These are phyloP conservation scores for Nomada ferruginata DNA, from an alignment of 2,888 invertebrate genomes.

Conservation along the genomic window DNA sequence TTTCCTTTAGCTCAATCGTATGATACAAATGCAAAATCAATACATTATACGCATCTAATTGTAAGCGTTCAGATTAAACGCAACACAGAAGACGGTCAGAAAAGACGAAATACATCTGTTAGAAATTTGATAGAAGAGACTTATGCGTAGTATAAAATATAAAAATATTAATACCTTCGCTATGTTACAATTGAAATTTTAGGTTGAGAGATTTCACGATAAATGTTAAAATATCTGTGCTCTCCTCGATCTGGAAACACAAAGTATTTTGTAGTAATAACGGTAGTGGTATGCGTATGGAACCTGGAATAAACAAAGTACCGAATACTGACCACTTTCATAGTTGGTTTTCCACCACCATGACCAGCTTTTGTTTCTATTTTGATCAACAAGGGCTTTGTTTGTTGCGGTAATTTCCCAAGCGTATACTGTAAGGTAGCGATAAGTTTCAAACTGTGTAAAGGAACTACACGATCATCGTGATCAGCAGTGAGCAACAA, in stretches of 20 bases:
- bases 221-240: constrained; percentile 95
- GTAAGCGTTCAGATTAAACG: not conserved
- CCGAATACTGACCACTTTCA: constrained; percentile 90
- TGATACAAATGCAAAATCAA: not conserved
- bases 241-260: constrained; percentile 93
- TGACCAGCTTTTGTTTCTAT: constrained; percentile 99
- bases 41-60: not conserved
- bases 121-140: constrained; percentile 13
- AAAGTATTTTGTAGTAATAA: constrained; percentile 45
- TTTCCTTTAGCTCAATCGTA: not conserved
- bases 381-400: constrained; percentile 93
- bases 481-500: constrained; percentile 98
- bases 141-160: constrained; percentile 41
- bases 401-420: constrained; percentile 88
- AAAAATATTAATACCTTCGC: constrained; percentile 23
- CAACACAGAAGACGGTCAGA: not conserved
- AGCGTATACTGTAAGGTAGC: constrained; percentile 94
- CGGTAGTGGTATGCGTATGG: not conserved
- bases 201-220: constrained; percentile 90
- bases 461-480: constrained; percentile 98
- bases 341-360: constrained; percentile 97
- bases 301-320: constrained; percentile 10
- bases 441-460: constrained; percentile 97
- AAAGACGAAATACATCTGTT: not conserved
- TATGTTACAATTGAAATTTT: constrained; percentile 84